Percentiles rank a stretch among this genome's conserved stretches.
These are phyloP conservation scores for Clinocottus analis DNA, from an alignment of 2,113 vertebrate genomes.

Conservation along the genomic window DNA sequence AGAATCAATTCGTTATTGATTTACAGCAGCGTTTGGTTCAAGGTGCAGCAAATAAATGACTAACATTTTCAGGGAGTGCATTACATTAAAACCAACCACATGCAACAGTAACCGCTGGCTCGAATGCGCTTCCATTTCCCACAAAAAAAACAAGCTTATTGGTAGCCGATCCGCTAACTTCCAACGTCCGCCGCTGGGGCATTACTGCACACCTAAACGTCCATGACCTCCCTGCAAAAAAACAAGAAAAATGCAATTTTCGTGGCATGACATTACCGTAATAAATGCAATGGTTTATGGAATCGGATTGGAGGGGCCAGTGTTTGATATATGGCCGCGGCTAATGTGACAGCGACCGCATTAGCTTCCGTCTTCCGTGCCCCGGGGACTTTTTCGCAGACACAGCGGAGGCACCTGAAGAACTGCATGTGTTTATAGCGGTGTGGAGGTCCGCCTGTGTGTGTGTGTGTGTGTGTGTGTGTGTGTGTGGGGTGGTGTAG, in stretches of 20 bases:
- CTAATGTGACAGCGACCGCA: slow-evolving; percentile 26
- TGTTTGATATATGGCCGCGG: slow-evolving; percentile 5
- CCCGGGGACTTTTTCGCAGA: not conserved
- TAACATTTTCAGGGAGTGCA: slow-evolving; percentile 32
- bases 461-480: not conserved
- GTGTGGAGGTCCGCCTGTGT: slow-evolving; percentile 34
- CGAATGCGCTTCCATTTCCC: slow-evolving; percentile 33
- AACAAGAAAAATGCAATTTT: not conserved
- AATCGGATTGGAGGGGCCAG: not conserved
- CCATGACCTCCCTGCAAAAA: slow-evolving; percentile 21
- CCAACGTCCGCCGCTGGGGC: not conserved
- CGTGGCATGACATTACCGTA: slow-evolving; percentile 15
- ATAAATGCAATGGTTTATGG: slow-evolving; percentile 34
- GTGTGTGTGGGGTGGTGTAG: not conserved
- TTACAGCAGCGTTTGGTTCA: slow-evolving; percentile 29
- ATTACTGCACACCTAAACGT: slow-evolving; percentile 36
- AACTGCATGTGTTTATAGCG: slow-evolving; percentile 47
- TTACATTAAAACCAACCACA: slow-evolving; percentile 40
- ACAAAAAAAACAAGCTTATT: slow-evolving; percentile 35
- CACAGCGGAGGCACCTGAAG: slow-evolving; percentile 24
- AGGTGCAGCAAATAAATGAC: slow-evolving; percentile 47
- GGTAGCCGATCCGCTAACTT: slow-evolving; percentile 49
- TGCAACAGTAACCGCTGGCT: slow-evolving; percentile 40
- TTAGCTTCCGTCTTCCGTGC: slow-evolving; percentile 19
- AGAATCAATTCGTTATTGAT: not conserved